Conservation (phyloP, 2,113 vertebrate genomes). For the Phocoena phocoena region DNA sequence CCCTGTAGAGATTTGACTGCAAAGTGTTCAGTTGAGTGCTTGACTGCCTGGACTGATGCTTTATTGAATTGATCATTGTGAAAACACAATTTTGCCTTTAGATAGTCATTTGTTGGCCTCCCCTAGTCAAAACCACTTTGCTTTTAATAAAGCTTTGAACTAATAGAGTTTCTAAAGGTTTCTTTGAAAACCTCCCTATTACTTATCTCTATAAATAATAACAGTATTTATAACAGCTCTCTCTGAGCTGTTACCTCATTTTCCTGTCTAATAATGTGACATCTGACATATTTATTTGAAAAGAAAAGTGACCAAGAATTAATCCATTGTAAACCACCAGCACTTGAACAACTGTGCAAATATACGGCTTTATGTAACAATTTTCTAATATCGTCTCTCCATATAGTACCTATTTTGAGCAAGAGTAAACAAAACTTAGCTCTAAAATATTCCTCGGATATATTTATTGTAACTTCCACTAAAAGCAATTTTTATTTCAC, state of each 20-base stretch:
- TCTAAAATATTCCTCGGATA: neutral
- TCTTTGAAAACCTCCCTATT: constrained; percentile 57
- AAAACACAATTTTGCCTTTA: constrained; percentile 35
- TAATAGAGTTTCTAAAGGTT: constrained; percentile 64
- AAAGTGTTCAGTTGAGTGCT: neutral
- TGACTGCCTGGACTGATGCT: neutral
- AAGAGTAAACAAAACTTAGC: constrained; percentile 53
- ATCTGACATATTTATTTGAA: constrained; percentile 70
- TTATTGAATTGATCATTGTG: constrained; percentile 45
- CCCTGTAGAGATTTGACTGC: neutral
- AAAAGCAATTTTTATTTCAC: constrained; percentile 32
- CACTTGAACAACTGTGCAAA: constrained; percentile 54
- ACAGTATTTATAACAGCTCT: constrained; percentile 69
- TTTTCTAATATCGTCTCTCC: constrained; percentile 34
- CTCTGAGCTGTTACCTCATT: constrained; percentile 63
- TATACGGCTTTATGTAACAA: neutral
- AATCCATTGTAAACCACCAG: constrained; percentile 34
- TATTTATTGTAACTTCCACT: constrained; percentile 28
- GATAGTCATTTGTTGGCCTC: constrained; percentile 23
- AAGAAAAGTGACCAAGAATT: constrained; percentile 63
- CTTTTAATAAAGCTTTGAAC: constrained; percentile 61
- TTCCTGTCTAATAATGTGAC: constrained; percentile 57
- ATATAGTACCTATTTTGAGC: neutral
- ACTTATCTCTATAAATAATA: constrained; percentile 73
- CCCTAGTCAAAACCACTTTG: constrained; percentile 50